Base-by-base conservation (phyloP, 2,113 vertebrate species). In the Dicrurus megarhynchus region DNA sequence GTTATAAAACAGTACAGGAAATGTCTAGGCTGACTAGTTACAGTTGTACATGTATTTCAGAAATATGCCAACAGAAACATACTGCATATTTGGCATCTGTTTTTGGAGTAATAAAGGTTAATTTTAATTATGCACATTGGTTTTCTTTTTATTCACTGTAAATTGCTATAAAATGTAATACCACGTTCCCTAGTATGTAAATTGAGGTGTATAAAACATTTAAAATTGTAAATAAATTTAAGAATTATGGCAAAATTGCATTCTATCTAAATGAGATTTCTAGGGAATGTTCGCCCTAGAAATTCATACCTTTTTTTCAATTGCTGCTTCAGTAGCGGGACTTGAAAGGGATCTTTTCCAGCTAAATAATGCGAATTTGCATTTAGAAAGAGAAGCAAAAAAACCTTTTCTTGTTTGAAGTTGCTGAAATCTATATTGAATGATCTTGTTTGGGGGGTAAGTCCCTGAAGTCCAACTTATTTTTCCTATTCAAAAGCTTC, bases 171-270 rank as follows among this genome's bases (percentile, higher is more conserved):
- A 84, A 69, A 56, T 95, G 76, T 95, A 97, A 90, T 67, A 71
- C 35, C 64, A 42, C 37, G 87, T 93, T 96, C 90, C 76, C 68
- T 92, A 56, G 52, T 76, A 19, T 96, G 89, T 97, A 98, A 95
- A 97, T 85, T 78, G 86, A 97, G 75, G 89, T 97, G 85, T 96
- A 96, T 93, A 89, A 84, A 95, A 89, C 94, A 94, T 88, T 87
- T 84, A 79, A 91, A 95, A 44, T 91, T 97, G 85, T 97, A 96
- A 98, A 96, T 97, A 97, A 97, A 98, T 95, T 78, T 44, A 83
- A 95, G 52, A 95, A 86, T 73, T 23, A 91, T 27, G 52, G 73
- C 53, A 90, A 92, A 91, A 61, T 50, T 63, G 61, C 74, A 69
- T 7, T 60, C 26, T 91, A 35, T 89, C 60, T 64, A 65, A 41